phyloP scores from a whole-genome alignment of 2,888 invertebrate genomes.

The Beris chalybata region DNA sequence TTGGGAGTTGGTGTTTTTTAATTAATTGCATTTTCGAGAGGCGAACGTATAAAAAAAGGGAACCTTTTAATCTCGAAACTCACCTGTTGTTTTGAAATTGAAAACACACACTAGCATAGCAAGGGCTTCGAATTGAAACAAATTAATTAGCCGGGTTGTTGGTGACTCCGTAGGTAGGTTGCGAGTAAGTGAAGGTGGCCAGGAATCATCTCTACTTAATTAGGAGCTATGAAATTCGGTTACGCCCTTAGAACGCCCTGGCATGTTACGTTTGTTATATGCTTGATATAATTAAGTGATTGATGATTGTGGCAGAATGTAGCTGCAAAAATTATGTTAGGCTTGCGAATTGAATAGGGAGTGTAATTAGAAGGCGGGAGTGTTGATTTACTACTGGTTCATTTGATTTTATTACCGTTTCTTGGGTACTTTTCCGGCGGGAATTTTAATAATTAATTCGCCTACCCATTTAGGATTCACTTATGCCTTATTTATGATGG shows the following conservation, averaged over 20 bases:
- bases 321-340: too few relatives aligned
- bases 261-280: not conserved
- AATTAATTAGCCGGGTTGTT: conserved; percentile 22
- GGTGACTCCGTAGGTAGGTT: not conserved
- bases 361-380: too few relatives aligned
- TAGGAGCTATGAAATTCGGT: conserved; percentile 24
- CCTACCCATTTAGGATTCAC: too few relatives aligned
- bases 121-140: conserved; percentile 20
- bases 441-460: too few relatives aligned
- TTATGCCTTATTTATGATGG: too few relatives aligned
- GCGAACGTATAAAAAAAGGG: not conserved
- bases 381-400: too few relatives aligned
- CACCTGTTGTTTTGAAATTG: conserved; percentile 18
- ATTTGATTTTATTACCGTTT: too few relatives aligned
- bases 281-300: conserved; percentile 2
- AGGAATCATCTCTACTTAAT: conserved; percentile 10
- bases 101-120: not conserved
- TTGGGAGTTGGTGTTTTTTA: too few relatives aligned
- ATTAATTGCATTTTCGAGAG: too few relatives aligned
- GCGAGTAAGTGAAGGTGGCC: not conserved
- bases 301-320: conserved; percentile 13
- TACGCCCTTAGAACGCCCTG: conserved; percentile 31
- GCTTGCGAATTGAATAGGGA: too few relatives aligned
- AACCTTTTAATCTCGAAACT: not conserved
- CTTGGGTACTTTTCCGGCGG: too few relatives aligned